Base-by-base conservation (phyloP, 2,888 invertebrate genomes). In the Lamellibrachia columna region DNA sequence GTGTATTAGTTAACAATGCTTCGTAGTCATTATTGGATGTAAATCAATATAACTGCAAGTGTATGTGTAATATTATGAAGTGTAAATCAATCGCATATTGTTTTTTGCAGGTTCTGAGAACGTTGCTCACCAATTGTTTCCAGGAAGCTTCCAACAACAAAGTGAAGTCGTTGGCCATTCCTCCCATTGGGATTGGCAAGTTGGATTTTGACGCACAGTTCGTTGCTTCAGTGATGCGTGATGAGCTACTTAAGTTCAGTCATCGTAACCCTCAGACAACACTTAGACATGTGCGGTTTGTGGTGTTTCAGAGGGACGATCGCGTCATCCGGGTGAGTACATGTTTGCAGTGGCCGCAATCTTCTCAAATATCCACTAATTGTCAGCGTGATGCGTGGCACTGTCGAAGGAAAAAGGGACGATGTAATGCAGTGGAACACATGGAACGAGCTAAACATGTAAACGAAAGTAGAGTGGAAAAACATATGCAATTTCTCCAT, bases 111-210 rank as follows among this genome's bases (percentile, higher is more conserved):
- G 92, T 93, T 11, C 93, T 95, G 58, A 93, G 93, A 91, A 93
- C 93, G 11, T 93, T 95, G 60, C 94, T 95, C 93, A 91, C 92
- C 9, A 93, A 94, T 52, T 94, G 95, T 93, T 90, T 95, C 91
- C 91, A 93, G n/a, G 93, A 93, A 40, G 95, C 95, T 28, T 93
- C 94, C 92, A 92, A 93, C 22, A 93, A 92, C 90, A 92, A 93
- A n/a, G 93, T 94, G 92, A 94, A 93, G 53, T 94, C 95, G 7
- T 94, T 96, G 11, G 94, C 95, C 53, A 94, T 96, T 90, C 95
- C 95, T 53, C 95, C 95, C n/a, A 93, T 96, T 92, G 96, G 95
- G 3, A 95, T 95, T 15, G 95, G 95, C 53, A 94, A 94, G 92
- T 94, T 95, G 2, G 75, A 6, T 2, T 75, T 75, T 75, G 75